Evolutionary conservation across 2,888 invertebrate genomes (phyloP), one percentile per base, ranked within the genome.

Genomic region (Lucinisca nassula): DNA sequence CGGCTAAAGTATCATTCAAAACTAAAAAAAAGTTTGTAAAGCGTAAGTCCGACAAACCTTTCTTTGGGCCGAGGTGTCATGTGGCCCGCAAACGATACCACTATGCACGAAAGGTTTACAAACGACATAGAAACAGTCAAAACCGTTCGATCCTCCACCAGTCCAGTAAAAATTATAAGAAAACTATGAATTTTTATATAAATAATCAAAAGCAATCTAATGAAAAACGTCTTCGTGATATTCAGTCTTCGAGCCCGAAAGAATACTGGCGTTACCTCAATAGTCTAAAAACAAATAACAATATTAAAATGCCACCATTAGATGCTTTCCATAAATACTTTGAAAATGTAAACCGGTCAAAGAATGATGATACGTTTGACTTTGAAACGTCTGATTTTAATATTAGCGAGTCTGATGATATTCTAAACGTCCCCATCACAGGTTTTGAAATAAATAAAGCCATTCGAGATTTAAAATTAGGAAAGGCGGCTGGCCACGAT

Each of bases 261-360:
- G 61, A 61, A 30, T 61, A 61, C 30, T 61, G 61, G 61, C 61
- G 61, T 30, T 61, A 61, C 61, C 61, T 61, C 30, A 61, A 61
- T 30, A 61, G 61, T 61, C 61, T 61, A 27, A 61, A 61, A 61
- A 61, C 8, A 8, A 30, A 27, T 27, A 61, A 24, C 30, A 61
- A 27, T 27, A 61, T 17, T 30, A 61, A 61, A 61, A 61, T 30
- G 27, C 61, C 61, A 27, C 27, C 61, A 30, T 17, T 61, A 61
- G 30, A 61, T 8, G 61, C 27, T 61, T 61, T 61, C 21, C 30
- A 61, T 30, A 30, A 61, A 30, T 61, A 61, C 30, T 61, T 61
- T 61, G 27, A 61, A 30, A 21, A 61, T 30, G 30, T 61, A 27
- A 61, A 61, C 27, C 30, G 30, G 27, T 61, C 61, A 27, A 61